Base-by-base conservation (phyloP, 2,113 vertebrate species). In the Rhinolophus sinicus region DNA sequence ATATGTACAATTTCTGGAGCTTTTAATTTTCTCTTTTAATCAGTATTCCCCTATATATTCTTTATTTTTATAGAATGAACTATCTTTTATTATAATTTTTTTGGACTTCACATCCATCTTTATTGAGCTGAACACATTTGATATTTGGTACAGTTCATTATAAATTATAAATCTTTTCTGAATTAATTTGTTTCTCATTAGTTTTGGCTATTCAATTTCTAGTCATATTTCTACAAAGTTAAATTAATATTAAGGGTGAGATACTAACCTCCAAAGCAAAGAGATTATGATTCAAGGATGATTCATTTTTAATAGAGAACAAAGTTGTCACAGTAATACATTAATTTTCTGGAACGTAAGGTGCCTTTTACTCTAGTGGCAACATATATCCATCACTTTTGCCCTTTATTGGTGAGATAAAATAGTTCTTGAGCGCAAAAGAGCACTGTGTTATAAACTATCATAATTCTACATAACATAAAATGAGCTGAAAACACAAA, bases 31-130 rank as follows among this genome's bases (percentile, higher is more conserved):
- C 8, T 50, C 13, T 95, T 85, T 6, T 77, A 67, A 92, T 93
- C 58, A 35, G 16, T 80, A 13, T 88, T 38, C 38, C 96, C 8
- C 14, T 54, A 75, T 58, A 18, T 54, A 30, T 47, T 47, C 85
- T 92, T 56, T 89, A 95, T 94, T 84, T 93, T 96, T 67, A 52
- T 95, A 97, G 72, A 69, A 80, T 6, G 0, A 87, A 96, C 90
- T 90, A 50, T 24, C 95, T 97, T 98, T 83, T 64, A 82, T 95
- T 93, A 76, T 2, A 93, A 86, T 62, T 92, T 97, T 97, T 90
- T 52, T 94, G 88, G 56, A 86, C 93, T 82, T 95, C 78, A 95
- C 47, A 92, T 96, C 97, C 87, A 94, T 81, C 28, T 95, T 70
- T 72, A 95, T 77, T 69, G 33, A 75, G 28, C 12, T 40, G 69